Percentiles rank a stretch among this genome's conserved stretches.
Conservation (phyloP, 1,140 invertebrate genomes). For the Dryas iulia region DNA sequence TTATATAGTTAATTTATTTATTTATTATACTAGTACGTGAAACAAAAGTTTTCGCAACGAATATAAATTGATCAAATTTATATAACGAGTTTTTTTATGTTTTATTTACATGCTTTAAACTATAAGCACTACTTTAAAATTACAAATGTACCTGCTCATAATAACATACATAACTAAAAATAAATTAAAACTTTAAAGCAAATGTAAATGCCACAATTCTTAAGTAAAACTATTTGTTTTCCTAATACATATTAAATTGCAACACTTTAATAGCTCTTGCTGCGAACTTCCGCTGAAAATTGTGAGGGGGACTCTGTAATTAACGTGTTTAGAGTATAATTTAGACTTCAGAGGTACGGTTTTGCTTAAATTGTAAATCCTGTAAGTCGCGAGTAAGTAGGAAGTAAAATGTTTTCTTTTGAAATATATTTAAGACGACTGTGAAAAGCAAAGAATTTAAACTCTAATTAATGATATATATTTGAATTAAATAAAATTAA, state of each 20-base stretch:
- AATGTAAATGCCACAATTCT: background rate
- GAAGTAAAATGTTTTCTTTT: background rate
- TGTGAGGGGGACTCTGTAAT: background rate
- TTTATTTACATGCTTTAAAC: no score
- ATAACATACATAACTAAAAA: background rate
- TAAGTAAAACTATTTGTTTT: background rate
- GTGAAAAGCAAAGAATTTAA: background rate
- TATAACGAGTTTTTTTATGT: no score
- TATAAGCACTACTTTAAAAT: no score
- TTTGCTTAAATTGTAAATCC: constrained; percentile 1
- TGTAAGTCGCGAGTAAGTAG: background rate
- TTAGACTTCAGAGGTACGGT: background rate
- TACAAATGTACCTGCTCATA: no score
- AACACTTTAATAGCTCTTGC: background rate
- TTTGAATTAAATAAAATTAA: no score
- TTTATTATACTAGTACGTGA: no score
- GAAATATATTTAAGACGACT: background rate
- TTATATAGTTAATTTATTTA: no score
- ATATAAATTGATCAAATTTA: no score
- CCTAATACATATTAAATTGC: constrained; percentile 1
- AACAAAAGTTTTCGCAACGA: no score
- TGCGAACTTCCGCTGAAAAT: background rate
- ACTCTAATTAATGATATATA: background rate
- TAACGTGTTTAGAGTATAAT: background rate
- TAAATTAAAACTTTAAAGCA: background rate